Percentiles rank a stretch among this genome's conserved stretches.
Conservation (phyloP, 2,888 invertebrate species). For the Andrena hattorfiana region DNA sequence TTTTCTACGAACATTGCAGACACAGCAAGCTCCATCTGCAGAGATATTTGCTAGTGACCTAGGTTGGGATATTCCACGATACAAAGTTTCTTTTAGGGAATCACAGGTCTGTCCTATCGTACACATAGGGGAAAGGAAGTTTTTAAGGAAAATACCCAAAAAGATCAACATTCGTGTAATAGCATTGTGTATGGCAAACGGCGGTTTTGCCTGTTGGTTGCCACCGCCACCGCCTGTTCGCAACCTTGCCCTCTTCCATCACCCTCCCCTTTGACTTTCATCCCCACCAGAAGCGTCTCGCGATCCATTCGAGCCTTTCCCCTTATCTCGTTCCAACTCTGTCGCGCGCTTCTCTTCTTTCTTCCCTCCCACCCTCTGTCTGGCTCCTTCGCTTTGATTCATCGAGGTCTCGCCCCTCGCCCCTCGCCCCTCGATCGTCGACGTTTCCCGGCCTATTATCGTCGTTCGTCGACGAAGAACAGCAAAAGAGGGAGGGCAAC, state of each 20-base stretch:
- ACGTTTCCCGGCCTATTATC: constrained; percentile 48
- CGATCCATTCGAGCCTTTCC: constrained; percentile 53
- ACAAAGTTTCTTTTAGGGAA: neutral
- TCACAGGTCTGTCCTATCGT: neutral
- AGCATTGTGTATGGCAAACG: neutral
- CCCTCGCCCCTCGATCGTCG: constrained; percentile 36
- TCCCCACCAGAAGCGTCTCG: constrained; percentile 38
- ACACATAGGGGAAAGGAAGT: neutral
- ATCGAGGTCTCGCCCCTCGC: constrained; percentile 45
- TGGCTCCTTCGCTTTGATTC: constrained; percentile 55
- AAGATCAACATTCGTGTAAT: neutral
- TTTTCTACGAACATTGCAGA: neutral
- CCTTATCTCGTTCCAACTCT: constrained; percentile 58
- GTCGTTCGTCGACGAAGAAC: constrained; percentile 45
- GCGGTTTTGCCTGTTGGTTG: constrained; percentile 13
- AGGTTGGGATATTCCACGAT: no score
- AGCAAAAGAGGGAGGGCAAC: constrained; percentile 28
- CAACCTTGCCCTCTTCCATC: constrained; percentile 63
- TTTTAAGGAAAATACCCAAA: neutral
- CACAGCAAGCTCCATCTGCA: no score
- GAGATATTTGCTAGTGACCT: no score
- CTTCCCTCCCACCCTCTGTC: constrained; percentile 33
- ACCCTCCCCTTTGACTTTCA: constrained; percentile 41
- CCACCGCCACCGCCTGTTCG: constrained; percentile 39
- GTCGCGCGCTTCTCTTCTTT: constrained; percentile 53